Evolutionary conservation across 2,888 invertebrate genomes (phyloP).

Genomic region (Agriopis marginaria): DNA sequence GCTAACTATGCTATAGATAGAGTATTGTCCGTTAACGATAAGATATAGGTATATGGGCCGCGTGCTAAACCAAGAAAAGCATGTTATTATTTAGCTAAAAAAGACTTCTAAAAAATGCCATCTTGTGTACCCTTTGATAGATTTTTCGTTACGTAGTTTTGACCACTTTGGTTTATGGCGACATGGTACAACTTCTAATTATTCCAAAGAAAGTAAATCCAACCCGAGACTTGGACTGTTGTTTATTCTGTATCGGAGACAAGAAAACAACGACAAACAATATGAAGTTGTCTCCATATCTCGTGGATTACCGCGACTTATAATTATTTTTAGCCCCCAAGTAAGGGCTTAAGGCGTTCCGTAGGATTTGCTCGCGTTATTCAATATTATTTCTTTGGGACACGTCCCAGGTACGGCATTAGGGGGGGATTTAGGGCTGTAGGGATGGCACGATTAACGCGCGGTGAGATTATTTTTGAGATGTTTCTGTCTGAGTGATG

Average conservation of each 20-base stretch:
- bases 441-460: conserved; percentile 38
- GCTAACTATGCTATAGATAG: no score
- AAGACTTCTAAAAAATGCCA: no score
- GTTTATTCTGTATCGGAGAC: conserved; percentile 32
- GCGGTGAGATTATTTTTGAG: conserved; percentile 35
- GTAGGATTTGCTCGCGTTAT: conserved; percentile 81
- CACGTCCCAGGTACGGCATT: conserved; percentile 66
- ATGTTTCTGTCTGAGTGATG: conserved; percentile 47
- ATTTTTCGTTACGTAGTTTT: no score
- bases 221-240: no score
- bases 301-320: conserved; percentile 64
- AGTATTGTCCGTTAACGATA: no score
- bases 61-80: no score
- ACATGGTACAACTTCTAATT: no score
- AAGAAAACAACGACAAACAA: conserved; percentile 56
- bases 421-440: conserved; percentile 62
- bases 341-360: conserved; percentile 78
- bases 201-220: no score
- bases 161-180: no score
- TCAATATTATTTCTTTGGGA: conserved; percentile 81
- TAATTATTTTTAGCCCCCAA: conserved; percentile 73
- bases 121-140: no score
- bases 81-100: no score
- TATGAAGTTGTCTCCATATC: conserved; percentile 59
- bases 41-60: no score